phyloP scores from a whole-genome alignment of 2,113 vertebrate genomes.

The Oncorhynchus mykiss region DNA sequence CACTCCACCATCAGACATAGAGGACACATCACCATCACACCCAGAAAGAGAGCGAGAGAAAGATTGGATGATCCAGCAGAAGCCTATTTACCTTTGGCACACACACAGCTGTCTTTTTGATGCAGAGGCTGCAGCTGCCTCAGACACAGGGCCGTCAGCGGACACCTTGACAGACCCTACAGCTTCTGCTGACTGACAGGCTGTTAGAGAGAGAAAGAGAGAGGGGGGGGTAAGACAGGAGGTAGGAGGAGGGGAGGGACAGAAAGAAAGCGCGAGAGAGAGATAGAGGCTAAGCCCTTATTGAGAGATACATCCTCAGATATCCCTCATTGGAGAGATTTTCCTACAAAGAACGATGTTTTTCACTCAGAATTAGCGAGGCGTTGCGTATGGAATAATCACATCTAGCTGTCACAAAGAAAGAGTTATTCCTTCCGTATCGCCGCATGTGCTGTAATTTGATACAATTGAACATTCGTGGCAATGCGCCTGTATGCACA shows the following conservation, averaged over 20 bases:
- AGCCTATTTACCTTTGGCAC: conserved; percentile 24
- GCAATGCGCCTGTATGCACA: conserved; percentile 37
- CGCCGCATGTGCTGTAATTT: conserved; percentile 57
- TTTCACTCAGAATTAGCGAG: conserved; percentile 34
- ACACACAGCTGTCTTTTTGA: conserved; percentile 27
- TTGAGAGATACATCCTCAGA: conserved; percentile 39
- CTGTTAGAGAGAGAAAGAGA: not conserved
- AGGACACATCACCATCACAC: conserved; percentile 61
- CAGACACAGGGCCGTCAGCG: not conserved
- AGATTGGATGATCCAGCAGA: conserved; percentile 18
- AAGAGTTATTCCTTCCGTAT: conserved; percentile 58
- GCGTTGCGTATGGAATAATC: conserved; percentile 47
- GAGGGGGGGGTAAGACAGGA: not conserved
- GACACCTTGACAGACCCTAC: conserved; percentile 3
- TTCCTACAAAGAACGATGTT: conserved; percentile 24
- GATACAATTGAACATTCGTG: conserved; percentile 60
- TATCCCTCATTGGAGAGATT: conserved; percentile 26
- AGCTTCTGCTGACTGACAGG: conserved; percentile 15
- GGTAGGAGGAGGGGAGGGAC: not conserved
- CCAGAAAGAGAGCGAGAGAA: conserved; percentile 21
- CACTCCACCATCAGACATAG: conserved; percentile 62
- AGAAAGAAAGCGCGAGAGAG: not conserved
- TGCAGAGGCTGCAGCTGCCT: conserved; percentile 30
- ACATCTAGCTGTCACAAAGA: conserved; percentile 54
- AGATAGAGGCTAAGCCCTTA: not conserved